phyloP scores from a whole-genome alignment of 2,888 invertebrate species.

The Melanostoma scalare region DNA sequence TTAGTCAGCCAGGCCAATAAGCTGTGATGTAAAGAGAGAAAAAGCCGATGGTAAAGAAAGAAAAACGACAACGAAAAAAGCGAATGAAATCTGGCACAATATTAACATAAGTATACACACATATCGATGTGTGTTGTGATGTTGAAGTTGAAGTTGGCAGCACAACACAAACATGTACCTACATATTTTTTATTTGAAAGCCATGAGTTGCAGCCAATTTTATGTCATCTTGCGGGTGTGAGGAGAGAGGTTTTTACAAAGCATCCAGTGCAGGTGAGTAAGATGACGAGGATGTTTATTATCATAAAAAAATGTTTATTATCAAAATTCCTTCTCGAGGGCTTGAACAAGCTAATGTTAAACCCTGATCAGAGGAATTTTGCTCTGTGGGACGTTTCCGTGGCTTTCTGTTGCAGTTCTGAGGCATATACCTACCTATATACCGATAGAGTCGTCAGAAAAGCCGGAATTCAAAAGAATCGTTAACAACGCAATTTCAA shows the following conservation, averaged over 20 bases:
- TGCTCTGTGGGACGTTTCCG: no score
- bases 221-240: constrained; percentile 26
- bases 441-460: no score
- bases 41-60: constrained; percentile 29
- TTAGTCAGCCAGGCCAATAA: background rate
- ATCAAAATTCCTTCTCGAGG: no score
- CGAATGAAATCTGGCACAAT: constrained; percentile 64
- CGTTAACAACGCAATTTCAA: no score
- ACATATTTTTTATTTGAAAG: constrained; percentile 25
- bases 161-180: background rate
- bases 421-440: no score
- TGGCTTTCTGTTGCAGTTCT: no score
- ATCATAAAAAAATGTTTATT: background rate
- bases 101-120: constrained; percentile 60
- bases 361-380: no score
- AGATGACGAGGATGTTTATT: background rate
- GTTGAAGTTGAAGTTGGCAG: constrained; percentile 26
- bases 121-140: background rate
- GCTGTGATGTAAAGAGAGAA: constrained; percentile 5
- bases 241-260: background rate
- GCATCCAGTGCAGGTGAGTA: background rate
- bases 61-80: constrained; percentile 23
- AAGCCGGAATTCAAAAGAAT: no score
- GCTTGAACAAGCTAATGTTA: no score
- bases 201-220: constrained; percentile 20